Conservation (phyloP, 2,113 vertebrate species). For the Perca flavescens region DNA sequence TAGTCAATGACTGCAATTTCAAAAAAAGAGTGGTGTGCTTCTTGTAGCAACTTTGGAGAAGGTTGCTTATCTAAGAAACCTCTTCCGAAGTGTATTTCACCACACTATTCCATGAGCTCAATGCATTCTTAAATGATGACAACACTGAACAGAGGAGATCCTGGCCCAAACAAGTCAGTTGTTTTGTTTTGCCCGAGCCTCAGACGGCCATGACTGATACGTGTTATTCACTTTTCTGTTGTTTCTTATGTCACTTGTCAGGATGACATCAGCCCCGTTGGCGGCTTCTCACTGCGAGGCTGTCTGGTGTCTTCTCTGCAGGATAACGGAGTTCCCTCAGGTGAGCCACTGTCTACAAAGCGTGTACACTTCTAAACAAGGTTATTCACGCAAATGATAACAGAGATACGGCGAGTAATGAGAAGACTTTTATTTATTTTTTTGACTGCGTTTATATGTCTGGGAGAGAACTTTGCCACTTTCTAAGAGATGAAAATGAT, state of each 20-base stretch:
- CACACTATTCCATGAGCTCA: neutral
- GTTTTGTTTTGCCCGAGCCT: constrained; percentile 10
- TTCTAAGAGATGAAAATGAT: neutral
- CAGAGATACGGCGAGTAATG: neutral
- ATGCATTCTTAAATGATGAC: neutral
- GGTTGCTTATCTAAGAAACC: too few species aligned
- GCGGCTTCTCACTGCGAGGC: constrained; percentile 92
- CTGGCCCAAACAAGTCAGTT: neutral
- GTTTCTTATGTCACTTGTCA: constrained; percentile 61
- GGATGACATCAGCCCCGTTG: constrained; percentile 92
- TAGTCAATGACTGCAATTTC: too few species aligned
- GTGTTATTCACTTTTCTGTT: constrained; percentile 62
- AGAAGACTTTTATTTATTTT: neutral
- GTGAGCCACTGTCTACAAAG: constrained; percentile 80
- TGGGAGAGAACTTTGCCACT: neutral
- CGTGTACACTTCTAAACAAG: neutral
- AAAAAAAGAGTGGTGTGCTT: too few species aligned
- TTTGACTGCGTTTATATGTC: neutral
- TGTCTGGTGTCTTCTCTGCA: constrained; percentile 94
- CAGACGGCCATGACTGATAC: neutral
- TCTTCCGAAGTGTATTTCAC: neutral
- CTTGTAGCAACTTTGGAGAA: too few species aligned
- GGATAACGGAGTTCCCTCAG: constrained; percentile 93
- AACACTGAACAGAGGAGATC: too few species aligned
- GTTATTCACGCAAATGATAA: neutral